These are phyloP conservation scores for Pseudochromis fuscus DNA, from an alignment of 2,797 vertebrate genomes.

Conservation along the genomic window DNA sequence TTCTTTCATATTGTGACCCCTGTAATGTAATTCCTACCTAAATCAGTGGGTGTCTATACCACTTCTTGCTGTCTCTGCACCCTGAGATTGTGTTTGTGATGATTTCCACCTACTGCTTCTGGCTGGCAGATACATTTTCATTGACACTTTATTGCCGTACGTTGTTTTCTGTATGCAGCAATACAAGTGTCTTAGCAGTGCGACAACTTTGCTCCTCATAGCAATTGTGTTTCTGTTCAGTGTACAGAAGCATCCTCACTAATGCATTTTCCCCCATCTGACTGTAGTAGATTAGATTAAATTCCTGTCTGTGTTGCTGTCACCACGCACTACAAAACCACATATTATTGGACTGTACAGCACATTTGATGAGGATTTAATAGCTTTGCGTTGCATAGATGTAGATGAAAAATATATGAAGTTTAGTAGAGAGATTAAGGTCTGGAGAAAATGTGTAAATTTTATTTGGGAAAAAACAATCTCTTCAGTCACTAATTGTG, in stretches of 20 bases:
- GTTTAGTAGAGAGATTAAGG: neutral
- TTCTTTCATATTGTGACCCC: neutral
- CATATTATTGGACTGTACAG: neutral
- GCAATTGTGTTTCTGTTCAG: neutral
- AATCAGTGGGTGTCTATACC: neutral
- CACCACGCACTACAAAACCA: neutral
- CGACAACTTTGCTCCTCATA: neutral
- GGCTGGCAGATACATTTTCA: neutral
- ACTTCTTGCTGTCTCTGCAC: too few relatives aligned
- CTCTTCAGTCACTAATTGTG: constrained; percentile 43
- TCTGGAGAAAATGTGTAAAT: neutral
- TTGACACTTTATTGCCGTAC: too few relatives aligned
- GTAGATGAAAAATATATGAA: neutral
- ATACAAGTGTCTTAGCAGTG: neutral
- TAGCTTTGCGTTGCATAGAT: neutral
- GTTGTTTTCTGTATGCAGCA: constrained; percentile 7
- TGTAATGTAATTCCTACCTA: neutral
- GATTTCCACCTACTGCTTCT: neutral
- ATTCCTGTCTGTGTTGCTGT: constrained; percentile 31
- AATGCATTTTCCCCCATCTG: constrained; percentile 12
- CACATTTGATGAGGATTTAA: constrained; percentile 3
- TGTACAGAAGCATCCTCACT: constrained; percentile 12
- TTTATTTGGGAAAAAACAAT: constrained; percentile 8
- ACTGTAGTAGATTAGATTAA: constrained; percentile 33
- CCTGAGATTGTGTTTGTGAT: too few relatives aligned